A percentile compares a stretch with the other conserved stretches of the same genome.
phyloP scores from a whole-genome alignment of 2,113 vertebrate species.

The Sardina pilchardus region DNA sequence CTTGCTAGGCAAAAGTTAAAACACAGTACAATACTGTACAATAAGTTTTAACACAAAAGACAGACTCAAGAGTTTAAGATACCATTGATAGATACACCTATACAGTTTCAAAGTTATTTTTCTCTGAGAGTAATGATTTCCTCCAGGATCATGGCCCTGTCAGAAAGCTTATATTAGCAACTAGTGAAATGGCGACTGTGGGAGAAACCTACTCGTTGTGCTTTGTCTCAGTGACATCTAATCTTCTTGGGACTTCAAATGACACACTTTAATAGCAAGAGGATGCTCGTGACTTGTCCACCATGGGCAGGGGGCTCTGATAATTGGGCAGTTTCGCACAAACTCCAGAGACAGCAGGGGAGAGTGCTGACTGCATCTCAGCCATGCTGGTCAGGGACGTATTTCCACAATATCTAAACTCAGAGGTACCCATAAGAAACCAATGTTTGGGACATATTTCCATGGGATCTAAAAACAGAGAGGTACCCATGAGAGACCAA shows the following conservation, averaged over 20 bases:
- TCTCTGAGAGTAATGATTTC: not conserved
- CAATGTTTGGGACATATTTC: not conserved
- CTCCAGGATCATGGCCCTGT: slow-evolving; percentile 5
- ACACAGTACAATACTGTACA: not conserved
- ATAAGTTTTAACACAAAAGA: not conserved
- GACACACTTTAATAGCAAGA: not conserved
- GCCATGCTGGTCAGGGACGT: not conserved
- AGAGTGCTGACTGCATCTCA: not conserved
- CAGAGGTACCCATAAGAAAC: not conserved
- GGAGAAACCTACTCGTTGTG: not conserved
- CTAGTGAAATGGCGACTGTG: not conserved
- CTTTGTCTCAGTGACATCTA: slow-evolving; percentile 1
- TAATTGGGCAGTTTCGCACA: not conserved
- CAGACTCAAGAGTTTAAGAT: not conserved
- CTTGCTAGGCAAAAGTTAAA: too few relatives aligned
- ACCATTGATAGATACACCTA: not conserved
- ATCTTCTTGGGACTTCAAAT: slow-evolving; percentile 11
- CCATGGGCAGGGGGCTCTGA: not conserved
- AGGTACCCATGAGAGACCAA: not conserved
- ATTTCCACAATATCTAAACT: not conserved
- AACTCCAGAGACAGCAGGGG: not conserved
- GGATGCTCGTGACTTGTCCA: not conserved
- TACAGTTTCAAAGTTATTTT: not conserved
- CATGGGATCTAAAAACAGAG: not conserved
- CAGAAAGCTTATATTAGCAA: not conserved